Evolutionary conservation across 2,888 invertebrate species (phyloP), one percentile per base, ranked within the genome.

Genomic region (Mythimna lalbum): DNA sequence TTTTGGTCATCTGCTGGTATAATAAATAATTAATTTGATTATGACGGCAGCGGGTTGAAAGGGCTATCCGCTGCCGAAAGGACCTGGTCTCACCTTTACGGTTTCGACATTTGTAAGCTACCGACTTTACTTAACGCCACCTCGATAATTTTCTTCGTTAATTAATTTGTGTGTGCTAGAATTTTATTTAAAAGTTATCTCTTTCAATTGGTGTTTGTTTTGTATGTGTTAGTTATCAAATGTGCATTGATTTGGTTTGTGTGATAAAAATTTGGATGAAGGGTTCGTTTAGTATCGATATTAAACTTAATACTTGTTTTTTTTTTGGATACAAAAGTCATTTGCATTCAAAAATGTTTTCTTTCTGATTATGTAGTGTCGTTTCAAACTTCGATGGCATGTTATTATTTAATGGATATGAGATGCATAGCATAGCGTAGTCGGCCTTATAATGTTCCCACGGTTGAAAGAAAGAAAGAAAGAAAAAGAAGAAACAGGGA

Each of bases 81-180:
- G 9, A 69, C 83, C 69, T 7, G 17, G 50, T 59, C 33, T 39
- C 53, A 52, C 17, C 27, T 71, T 61, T 59, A 57, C 27, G 23
- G 75, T 81, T 78, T 79, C 43, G 2, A 43, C 43, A 43, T 43
- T 17, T 68, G 69, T 72, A 77, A 83, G 63, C 72, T 55, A 21
- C 67, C 63, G 6, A 63, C 56, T 69, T 76, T 78, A 82, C 79
- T 88, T 88, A 86, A 79, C 89, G 84, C 69, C 76, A 73, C 73
- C 75, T 72, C 69, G 89, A 82, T 88, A 89, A 88, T 81, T 87
- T 78, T 31, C 67, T 63, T 52, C 57, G 88, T 84, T 88, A 89
- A 88, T 88, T 89, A 87, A 86, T 88, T 86, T 88, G 85, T 88
- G 80, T 88, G 79, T 49, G 56, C 56, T 70, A 57, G 76, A 79